phyloP scores from a whole-genome alignment of 2,797 vertebrate genomes.

The Neostethus bicornis region DNA sequence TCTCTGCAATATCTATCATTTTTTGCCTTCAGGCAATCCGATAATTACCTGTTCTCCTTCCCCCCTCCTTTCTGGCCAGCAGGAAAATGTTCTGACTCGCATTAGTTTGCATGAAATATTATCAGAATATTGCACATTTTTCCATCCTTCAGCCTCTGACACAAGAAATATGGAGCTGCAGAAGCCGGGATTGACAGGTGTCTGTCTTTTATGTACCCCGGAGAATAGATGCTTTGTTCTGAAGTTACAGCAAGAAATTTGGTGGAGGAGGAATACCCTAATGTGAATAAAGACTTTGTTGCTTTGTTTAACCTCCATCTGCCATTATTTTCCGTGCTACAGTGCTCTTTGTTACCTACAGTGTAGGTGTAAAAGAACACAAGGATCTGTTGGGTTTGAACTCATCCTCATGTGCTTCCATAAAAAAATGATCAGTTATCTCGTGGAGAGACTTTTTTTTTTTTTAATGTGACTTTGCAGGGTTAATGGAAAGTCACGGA shows the following conservation, averaged over 20 bases:
- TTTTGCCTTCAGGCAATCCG: slow-evolving; percentile 81
- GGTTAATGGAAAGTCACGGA: slow-evolving; percentile 26
- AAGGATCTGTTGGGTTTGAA: slow-evolving; percentile 52
- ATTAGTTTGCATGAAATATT: slow-evolving; percentile 87
- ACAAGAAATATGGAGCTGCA: slow-evolving; percentile 67
- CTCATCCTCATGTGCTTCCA: slow-evolving; percentile 37
- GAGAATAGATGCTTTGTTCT: slow-evolving; percentile 74
- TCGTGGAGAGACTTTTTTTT: slow-evolving; percentile 30
- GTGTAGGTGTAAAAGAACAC: slow-evolving; percentile 54
- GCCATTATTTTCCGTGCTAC: slow-evolving; percentile 65
- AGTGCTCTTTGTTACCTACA: slow-evolving; percentile 59
- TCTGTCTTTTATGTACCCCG: slow-evolving; percentile 75
- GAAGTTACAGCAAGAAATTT: slow-evolving; percentile 68
- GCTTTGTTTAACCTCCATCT: slow-evolving; percentile 72
- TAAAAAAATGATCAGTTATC: slow-evolving; percentile 28
- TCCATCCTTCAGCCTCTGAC: slow-evolving; percentile 76
- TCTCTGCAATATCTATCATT: slow-evolving; percentile 85
- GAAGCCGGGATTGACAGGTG: slow-evolving; percentile 79
- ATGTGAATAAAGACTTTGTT: slow-evolving; percentile 70
- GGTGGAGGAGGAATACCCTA: slow-evolving; percentile 65
- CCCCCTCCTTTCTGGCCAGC: slow-evolving; percentile 82
- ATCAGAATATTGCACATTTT: slow-evolving; percentile 85
- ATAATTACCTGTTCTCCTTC: slow-evolving; percentile 86
- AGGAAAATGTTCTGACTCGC: slow-evolving; percentile 82
- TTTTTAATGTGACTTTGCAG: slow-evolving; percentile 27